These are phyloP conservation scores for Penaeus monodon DNA, from an alignment of 2,888 invertebrate species.

Conservation along the genomic window DNA sequence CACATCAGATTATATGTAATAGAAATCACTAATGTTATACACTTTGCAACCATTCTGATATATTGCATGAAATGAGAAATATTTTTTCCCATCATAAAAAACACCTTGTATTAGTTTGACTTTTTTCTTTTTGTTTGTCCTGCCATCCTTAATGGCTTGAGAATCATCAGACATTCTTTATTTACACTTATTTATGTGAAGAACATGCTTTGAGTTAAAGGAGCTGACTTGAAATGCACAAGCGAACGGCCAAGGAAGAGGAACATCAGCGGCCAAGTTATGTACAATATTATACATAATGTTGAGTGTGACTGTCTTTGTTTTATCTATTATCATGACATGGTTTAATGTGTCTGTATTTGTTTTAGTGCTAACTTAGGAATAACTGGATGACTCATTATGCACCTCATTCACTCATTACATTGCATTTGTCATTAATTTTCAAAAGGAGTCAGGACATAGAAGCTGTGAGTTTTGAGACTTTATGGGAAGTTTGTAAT, in stretches of 20 bases:
- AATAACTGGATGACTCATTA: conserved; percentile 39
- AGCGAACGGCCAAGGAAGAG: background rate
- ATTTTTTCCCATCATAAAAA: no score
- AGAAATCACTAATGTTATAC: no score
- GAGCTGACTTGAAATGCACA: conserved; percentile 48
- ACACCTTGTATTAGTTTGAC: no score
- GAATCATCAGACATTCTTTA: background rate
- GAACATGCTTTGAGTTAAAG: conserved; percentile 3
- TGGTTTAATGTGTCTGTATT: conserved; percentile 47
- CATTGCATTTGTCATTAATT: conserved; percentile 16
- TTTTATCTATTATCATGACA: conserved; percentile 38
- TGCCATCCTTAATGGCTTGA: no score
- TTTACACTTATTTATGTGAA: conserved; percentile 13
- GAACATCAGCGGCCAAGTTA: conserved; percentile 41
- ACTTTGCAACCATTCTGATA: no score
- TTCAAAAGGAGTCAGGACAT: conserved; percentile 24
- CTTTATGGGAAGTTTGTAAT: no score
- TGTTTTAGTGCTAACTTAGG: conserved; percentile 41
- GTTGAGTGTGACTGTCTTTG: conserved; percentile 44
- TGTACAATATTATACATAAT: conserved; percentile 37
- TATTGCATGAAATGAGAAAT: no score
- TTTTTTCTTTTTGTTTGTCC: no score
- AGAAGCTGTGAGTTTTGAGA: background rate
- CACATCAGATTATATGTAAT: no score
- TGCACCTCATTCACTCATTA: conserved; percentile 34